phyloP scores from a whole-genome alignment of 2,888 invertebrate genomes.

The Automeris io region DNA sequence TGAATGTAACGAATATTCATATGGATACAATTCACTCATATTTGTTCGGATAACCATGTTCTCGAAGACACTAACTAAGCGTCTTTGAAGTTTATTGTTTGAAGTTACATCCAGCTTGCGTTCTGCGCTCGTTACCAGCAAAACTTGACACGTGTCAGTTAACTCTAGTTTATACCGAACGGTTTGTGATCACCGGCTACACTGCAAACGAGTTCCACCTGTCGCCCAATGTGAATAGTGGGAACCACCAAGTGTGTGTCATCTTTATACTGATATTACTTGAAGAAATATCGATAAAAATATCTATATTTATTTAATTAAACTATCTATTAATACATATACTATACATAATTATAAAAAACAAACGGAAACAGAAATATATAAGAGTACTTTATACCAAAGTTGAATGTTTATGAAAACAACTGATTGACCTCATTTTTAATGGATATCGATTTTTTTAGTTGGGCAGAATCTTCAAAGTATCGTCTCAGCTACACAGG shows the following conservation, averaged over 20 bases:
- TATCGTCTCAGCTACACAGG: too few species aligned
- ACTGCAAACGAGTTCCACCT: constrained; percentile 3
- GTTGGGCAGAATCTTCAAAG: too few species aligned
- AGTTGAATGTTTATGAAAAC: too few species aligned
- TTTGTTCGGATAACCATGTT: not conserved
- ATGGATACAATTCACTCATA: not conserved
- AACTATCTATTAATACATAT: too few species aligned
- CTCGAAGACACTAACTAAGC: constrained; percentile 12
- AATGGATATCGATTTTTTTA: too few species aligned
- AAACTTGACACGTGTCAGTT: constrained; percentile 32
- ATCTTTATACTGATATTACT: too few species aligned
- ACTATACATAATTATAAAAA: too few species aligned
- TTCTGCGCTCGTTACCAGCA: constrained; percentile 34
- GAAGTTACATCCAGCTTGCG: constrained; percentile 28
- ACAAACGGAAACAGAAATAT: too few species aligned
- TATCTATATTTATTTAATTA: too few species aligned
- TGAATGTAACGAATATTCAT: not conserved
- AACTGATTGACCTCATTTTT: too few species aligned
- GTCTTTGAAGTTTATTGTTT: constrained; percentile 29
- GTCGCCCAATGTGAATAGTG: constrained; percentile 1
- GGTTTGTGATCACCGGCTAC: constrained; percentile 6
- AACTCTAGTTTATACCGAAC: constrained; percentile 25
- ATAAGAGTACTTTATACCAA: too few species aligned
- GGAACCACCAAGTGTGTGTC: not conserved
- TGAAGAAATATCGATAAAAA: too few species aligned